Base-by-base conservation (phyloP, 1,140 invertebrate species). In the Trachymyrmex septentrionalis region DNA sequence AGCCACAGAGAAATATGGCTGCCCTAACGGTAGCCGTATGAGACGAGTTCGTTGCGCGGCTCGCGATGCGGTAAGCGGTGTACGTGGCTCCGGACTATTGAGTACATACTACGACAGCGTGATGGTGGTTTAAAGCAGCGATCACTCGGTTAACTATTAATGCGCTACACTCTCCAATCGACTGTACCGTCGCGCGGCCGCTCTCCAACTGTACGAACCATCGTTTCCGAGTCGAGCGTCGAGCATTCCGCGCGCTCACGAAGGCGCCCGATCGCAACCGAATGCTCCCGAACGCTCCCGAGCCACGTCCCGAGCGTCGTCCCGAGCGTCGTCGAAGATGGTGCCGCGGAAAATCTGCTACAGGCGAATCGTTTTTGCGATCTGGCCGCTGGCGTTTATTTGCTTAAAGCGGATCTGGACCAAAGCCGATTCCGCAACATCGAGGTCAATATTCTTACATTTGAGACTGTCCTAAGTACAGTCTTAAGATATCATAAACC, bases 1-100 rank as follows among this genome's bases (percentile, higher is more conserved):
- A 19, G 14, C n/a, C 59, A 59, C 24, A 19, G n/a, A 48, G 24
- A 30, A 63, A 10, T 48, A 57, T 50, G 73, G 48, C 66, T 64
- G 76, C 14, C 71, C 90, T 95, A 95, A 92, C 94, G 93, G 89
- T 94, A 94, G 86, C 92, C 94, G 92, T 94, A 93, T 50, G 92
- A 93, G 64, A 92, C 93, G 84, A 93, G 92, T 90, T 94, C 93
- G 92, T 92, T 91, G 76, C 93, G 90, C 75, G 92, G 90, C 72
- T 94, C 93, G 69, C 93, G 92, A 78, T 94, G 91, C 81, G 90
- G 92, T 85, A 91, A 88, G 84, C 93, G 90, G 92, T 92, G 82
- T 89, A 92, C 91, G 91, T 87, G 91, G 69, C 69, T 91, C 80
- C 87, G 89, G 81, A 92, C 93, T 94, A 88, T 87, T 92, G 93